Percentiles rank a stretch among this genome's conserved stretches.
Evolutionary conservation across 92 coral and sea anemone species (phyloP).

Genomic region (Isaurus tuberculatus): DNA sequence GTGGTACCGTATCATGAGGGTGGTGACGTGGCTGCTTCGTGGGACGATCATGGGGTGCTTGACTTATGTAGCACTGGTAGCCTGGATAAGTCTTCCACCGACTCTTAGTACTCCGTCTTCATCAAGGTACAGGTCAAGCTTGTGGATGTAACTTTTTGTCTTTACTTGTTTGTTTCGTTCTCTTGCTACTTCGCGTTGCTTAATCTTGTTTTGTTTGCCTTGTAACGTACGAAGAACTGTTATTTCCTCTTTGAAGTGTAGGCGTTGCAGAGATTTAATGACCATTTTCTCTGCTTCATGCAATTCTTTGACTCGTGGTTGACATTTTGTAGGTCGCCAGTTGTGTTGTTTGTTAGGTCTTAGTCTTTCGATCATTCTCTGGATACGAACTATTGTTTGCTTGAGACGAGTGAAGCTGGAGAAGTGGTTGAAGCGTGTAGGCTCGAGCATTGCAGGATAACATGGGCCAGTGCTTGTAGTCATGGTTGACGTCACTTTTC

Average conservation of each 20-base stretch:
- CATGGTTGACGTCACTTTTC: slow-evolving; percentile 7
- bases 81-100: slow-evolving; percentile 48
- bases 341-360: slow-evolving; percentile 50
- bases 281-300: slow-evolving; percentile 16
- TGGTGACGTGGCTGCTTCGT: slow-evolving; percentile 47
- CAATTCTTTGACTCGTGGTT: not conserved
- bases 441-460: slow-evolving; percentile 27
- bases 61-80: slow-evolving; percentile 13
- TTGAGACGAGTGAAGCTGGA: slow-evolving; percentile 51
- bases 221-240: slow-evolving; percentile 42
- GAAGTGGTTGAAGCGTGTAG: slow-evolving; percentile 25
- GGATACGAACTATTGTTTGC: slow-evolving; percentile 36
- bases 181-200: slow-evolving; percentile 46
- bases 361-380: slow-evolving; percentile 51
- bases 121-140: slow-evolving; percentile 24
- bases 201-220: slow-evolving; percentile 49
- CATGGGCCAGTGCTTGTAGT: slow-evolving; percentile 16
- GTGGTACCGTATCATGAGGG: too few species aligned
- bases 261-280: slow-evolving; percentile 43
- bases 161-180: slow-evolving; percentile 33
- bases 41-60: too few species aligned
- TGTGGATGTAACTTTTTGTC: not conserved
- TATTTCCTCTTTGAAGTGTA: too few species aligned
- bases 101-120: slow-evolving; percentile 55
- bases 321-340: slow-evolving; percentile 34